Base-by-base conservation (phyloP, 2,797 vertebrate genomes). In the Manis crassicaudata region DNA sequence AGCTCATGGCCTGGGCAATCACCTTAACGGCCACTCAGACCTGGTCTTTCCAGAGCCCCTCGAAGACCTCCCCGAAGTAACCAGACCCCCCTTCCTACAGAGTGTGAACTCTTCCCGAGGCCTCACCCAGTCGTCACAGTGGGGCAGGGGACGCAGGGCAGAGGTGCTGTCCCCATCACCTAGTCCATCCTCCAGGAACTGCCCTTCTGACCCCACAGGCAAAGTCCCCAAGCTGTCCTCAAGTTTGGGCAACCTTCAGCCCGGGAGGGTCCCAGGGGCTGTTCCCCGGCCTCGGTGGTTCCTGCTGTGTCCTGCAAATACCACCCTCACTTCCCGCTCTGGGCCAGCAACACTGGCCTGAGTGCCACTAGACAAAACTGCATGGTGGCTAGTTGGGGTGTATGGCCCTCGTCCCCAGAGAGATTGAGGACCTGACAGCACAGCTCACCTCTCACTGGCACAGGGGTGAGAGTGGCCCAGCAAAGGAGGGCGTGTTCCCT, bases 111-210 rank as follows among this genome's bases (percentile, higher is more conserved):
- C 98, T 2, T 99, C 98, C 85, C 98, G 98, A 0, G 99, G 99
- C 7, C 98, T 98, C 96, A 99, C 99, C 99, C 99, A 99, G 77
- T 99, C 98, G 0, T 99, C 99, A 82, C 98, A 98, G 75, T 98
- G 97, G 16, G 98, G 98, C 82, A 99, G 18, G 13, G 32, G 13
- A 13, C 11, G 18, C 9, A 14, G 60, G 35, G 11, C 17, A 2
- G 60, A 54, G 18, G 25, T 20, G 20, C 23, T 13, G 14, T 1
- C 32, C 32, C 81, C 21, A 2, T 12, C 9, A 18, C 86, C 75
- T 4, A 5, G 37, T 37, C 60, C 21, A 17, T 16, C 32, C n/a
- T 65, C 3, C 56, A 14, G 58, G 58, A 46, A 50, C 23, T 7
- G 29, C 68, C 76, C 73, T 56, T 5, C 56, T 3, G 23, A 35